These are phyloP conservation scores for Trichogramma pretiosum DNA, from an alignment of 1,140 invertebrate species.

Conservation along the genomic window DNA sequence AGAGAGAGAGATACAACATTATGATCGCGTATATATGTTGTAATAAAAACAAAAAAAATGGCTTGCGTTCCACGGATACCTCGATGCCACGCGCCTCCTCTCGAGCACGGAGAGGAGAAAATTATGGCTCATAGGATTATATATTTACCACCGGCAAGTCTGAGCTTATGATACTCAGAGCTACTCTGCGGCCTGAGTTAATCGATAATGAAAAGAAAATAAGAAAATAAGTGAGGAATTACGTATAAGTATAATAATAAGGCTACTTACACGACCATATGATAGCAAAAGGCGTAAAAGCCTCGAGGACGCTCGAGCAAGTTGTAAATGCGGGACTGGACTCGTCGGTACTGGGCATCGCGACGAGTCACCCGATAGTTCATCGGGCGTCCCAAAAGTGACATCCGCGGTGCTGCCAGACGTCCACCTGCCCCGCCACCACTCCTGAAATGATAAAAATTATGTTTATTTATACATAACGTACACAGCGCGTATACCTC, in stretches of 20 bases:
- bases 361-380: constrained; percentile 77
- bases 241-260: constrained; percentile 6
- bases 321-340: constrained; percentile 86
- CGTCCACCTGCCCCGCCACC: constrained; percentile 47
- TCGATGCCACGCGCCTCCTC: no score
- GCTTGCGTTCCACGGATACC: no score
- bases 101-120: no score
- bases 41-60: no score
- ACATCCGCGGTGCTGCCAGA: constrained; percentile 72
- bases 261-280: constrained; percentile 89
- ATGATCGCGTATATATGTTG: no score
- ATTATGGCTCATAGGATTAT: no score
- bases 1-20: no score
- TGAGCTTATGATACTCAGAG: no score
- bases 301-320: constrained; percentile 87
- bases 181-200: no score
- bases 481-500: neutral
- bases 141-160: no score
- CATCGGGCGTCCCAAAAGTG: constrained; percentile 81
- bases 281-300: constrained; percentile 75
- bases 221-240: neutral
- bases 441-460: constrained; percentile 21
- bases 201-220: no score
- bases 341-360: constrained; percentile 78
- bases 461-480: neutral